phyloP scores from a whole-genome alignment of 2,113 vertebrate species.

The Myrmecobius fasciatus region DNA sequence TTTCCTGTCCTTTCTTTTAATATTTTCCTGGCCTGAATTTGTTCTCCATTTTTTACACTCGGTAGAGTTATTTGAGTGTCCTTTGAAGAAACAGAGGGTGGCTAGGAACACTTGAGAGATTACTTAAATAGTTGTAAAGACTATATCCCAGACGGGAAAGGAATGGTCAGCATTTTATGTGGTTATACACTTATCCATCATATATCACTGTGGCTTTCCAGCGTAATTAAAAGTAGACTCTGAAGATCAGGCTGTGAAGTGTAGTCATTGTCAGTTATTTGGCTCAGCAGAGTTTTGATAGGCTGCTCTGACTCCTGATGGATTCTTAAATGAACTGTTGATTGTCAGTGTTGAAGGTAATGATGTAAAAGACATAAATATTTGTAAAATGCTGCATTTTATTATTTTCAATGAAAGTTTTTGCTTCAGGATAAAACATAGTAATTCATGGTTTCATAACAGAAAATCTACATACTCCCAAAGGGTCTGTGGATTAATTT shows the following conservation, averaged over 20 bases:
- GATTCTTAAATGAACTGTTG: constrained; percentile 60
- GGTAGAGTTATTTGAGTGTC: constrained; percentile 69
- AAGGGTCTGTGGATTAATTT: not conserved
- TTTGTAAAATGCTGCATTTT: constrained; percentile 34
- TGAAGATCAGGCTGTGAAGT: constrained; percentile 61
- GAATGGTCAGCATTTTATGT: constrained; percentile 63
- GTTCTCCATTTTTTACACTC: not conserved
- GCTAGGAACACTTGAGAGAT: constrained; percentile 60
- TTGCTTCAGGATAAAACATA: constrained; percentile 5
- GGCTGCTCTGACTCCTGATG: constrained; percentile 51
- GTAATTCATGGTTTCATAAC: not conserved
- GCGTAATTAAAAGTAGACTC: constrained; percentile 66
- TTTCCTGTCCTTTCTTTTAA: not conserved
- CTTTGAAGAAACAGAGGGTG: constrained; percentile 60
- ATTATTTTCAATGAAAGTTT: not conserved
- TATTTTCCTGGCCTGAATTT: not conserved
- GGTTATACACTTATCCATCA: constrained; percentile 68
- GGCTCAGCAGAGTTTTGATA: constrained; percentile 51
- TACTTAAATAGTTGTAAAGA: constrained; percentile 69
- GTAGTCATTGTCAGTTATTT: constrained; percentile 58
- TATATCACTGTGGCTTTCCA: constrained; percentile 52
- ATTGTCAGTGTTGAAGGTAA: not conserved
- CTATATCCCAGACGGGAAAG: constrained; percentile 62
- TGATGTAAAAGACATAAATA: not conserved
- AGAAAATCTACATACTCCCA: not conserved